Evolutionary conservation across 2,113 vertebrate genomes (phyloP).

Genomic region (Acanthisitta chloris): DNA sequence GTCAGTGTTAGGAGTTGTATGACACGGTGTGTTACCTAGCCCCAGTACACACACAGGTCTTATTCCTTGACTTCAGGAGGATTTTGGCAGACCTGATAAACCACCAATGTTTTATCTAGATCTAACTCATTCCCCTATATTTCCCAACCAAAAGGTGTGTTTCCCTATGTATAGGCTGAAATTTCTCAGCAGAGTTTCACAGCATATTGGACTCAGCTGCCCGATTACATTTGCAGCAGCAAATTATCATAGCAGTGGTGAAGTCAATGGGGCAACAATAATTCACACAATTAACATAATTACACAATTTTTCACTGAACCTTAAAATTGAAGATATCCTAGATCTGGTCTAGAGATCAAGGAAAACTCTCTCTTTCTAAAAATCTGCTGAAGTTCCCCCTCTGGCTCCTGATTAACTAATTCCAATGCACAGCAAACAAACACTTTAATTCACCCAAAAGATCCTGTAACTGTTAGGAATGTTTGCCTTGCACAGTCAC

Average conservation of each 20-base stretch:
- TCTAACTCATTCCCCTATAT: background rate
- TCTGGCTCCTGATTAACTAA: background rate
- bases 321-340: background rate
- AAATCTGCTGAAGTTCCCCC: background rate
- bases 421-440: background rate
- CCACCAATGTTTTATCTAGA: background rate
- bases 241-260: background rate
- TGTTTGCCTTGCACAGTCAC: constrained; percentile 8
- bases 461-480: background rate
- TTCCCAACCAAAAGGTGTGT: background rate
- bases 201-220: background rate
- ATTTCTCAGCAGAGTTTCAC: background rate
- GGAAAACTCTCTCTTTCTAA: background rate
- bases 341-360: background rate
- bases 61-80: background rate
- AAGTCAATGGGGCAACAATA: background rate
- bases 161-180: background rate
- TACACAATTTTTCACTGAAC: background rate
- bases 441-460: background rate
- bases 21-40: background rate
- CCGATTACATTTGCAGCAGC: background rate
- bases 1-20: background rate
- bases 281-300: background rate
- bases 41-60: background rate
- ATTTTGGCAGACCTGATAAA: background rate